Conservation (phyloP, 2,797 vertebrate genomes). For the Anableps anableps region DNA sequence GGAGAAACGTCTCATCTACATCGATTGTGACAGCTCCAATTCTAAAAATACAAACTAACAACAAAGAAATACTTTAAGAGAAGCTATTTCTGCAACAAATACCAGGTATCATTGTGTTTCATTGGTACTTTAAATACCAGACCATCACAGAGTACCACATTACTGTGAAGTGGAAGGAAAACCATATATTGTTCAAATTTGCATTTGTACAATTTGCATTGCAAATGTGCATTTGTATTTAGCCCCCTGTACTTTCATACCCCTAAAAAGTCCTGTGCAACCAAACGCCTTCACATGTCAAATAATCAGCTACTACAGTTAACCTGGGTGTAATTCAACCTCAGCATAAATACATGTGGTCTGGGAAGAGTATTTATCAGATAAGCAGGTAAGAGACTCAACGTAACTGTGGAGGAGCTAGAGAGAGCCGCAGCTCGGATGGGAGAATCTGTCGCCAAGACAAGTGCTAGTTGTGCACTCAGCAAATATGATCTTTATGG, state of each 20-base stretch:
- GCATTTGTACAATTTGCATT: neutral
- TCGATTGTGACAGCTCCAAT: neutral
- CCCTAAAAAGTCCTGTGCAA: neutral
- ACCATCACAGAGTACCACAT: neutral
- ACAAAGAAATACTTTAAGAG: neutral
- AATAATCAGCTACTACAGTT: neutral
- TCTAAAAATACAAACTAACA: neutral
- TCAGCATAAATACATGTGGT: neutral
- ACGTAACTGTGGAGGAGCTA: neutral
- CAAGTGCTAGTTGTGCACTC: neutral
- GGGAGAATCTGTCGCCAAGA: neutral
- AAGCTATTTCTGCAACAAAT: neutral
- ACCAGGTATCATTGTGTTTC: neutral
- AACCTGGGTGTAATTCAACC: neutral
- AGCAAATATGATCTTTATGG: neutral
- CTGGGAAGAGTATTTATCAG: neutral
- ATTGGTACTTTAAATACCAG: neutral
- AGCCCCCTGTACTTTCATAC: too few relatives aligned
- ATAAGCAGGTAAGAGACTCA: neutral
- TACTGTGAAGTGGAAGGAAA: neutral
- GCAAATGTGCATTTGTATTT: neutral
- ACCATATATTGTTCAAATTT: neutral
- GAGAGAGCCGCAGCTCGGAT: neutral
- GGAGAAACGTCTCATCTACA: conserved; percentile 26
- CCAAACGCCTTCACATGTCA: neutral